Base-by-base conservation (phyloP, 2,888 invertebrate species). In the Carterocephalus palaemon region DNA sequence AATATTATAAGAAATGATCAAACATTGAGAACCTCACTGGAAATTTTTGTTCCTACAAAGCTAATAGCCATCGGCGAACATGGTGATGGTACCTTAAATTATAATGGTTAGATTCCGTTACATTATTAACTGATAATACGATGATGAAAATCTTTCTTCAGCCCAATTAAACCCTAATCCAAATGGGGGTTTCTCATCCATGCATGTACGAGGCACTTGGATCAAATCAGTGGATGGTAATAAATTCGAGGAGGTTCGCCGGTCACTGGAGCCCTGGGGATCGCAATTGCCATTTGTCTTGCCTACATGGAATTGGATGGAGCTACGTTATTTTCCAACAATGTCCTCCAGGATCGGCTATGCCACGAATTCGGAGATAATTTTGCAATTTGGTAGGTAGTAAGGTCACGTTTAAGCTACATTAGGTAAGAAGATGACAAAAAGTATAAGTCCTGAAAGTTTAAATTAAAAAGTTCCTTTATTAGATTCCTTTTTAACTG, bases 261-360 rank as follows among this genome's bases (percentile, higher is more conserved):
- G 60, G 60, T 60, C 64, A 57, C 59, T 51, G 52, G 53, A 52
- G 50, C 61, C 58, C 56, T 8, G 23, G 57, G 59, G 62, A 55
- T 58, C 53, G 47, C 53, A 53, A 56, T 60, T 56, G 55, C 53
- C 59, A 56, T 64, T 63, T 60, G 60, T 64, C 62, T 60, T 52
- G 53, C 53, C 57, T 59, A 48, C 54, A 56, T 54, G 56, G 56
- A 52, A 54, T 58, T 54, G 52, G 49, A 48, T 41, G 46, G 47
- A 52, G 47, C 37, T 28, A 31, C 29, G 37, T 40, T 37, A 49
- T 46, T 48, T 49, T 43, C 46, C 7, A 37, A 41, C 42, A 37
- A 46, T 16, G 32, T 33, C 41, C 41, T 41, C 33, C 19, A 33
- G 26, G 26, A 33, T 31, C 31, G 15, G 26, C 19, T 41, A 19